Evolutionary conservation across 2,113 vertebrate genomes (phyloP).

Genomic region (Sardina pilchardus): DNA sequence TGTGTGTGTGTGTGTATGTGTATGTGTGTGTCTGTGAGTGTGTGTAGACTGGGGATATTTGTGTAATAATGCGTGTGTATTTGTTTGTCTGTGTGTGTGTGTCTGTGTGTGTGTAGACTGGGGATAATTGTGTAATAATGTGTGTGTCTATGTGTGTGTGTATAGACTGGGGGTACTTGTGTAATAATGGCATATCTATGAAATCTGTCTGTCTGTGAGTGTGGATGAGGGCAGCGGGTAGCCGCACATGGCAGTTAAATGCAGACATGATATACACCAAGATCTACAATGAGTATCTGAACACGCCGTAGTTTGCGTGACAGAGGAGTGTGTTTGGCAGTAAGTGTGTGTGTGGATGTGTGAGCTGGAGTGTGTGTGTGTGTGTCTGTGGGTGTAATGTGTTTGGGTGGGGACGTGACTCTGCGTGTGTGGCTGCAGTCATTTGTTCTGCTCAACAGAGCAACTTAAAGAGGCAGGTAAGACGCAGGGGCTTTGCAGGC

Average conservation of each 20-base stretch:
- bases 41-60: too few relatives aligned
- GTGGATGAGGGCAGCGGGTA: not conserved
- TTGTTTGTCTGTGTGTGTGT: not conserved
- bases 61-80: too few relatives aligned
- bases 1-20: too few relatives aligned
- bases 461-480: slow-evolving; percentile 52
- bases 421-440: slow-evolving; percentile 59
- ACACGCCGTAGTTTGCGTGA: slow-evolving; percentile 24
- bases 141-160: not conserved
- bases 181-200: not conserved
- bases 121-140: not conserved
- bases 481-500: slow-evolving; percentile 38
- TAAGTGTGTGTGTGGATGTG: not conserved
- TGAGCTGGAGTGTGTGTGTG: not conserved
- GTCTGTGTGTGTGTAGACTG: not conserved
- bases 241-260: too few relatives aligned
- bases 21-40: too few relatives aligned
- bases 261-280: too few relatives aligned
- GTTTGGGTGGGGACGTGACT: not conserved
- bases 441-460: slow-evolving; percentile 66
- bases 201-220: not conserved
- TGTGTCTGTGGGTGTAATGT: not conserved
- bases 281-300: not conserved
- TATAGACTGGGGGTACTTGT: not conserved
- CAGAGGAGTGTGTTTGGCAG: not conserved